Percentiles rank a stretch among this genome's conserved stretches.
Evolutionary conservation across 2,797 vertebrate species (phyloP).

Genomic region (Diplodus puntazzo): DNA sequence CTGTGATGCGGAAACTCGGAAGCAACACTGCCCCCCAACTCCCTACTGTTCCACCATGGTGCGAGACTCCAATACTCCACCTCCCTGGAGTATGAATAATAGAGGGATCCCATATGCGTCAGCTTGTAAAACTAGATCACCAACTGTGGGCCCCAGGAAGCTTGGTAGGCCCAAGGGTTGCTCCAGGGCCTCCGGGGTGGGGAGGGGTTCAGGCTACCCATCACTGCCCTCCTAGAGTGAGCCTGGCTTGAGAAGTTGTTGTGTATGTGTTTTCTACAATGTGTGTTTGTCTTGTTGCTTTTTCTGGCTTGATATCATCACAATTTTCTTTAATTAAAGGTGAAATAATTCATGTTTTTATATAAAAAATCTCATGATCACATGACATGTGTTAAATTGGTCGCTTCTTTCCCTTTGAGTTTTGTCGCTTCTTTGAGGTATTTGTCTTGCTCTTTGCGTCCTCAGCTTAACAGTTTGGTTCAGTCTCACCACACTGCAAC

Average conservation of each 20-base stretch:
- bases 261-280: neutral
- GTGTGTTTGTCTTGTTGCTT: no score
- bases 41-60: conserved; percentile 41
- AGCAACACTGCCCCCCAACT: conserved; percentile 4
- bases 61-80: conserved; percentile 48
- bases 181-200: conserved; percentile 48
- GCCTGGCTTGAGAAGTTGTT: neutral
- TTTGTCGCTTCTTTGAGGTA: neutral
- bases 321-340: no score
- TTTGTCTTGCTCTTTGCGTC: neutral
- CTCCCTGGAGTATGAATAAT: conserved; percentile 78
- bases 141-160: conserved; percentile 81
- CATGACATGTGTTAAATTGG: no score
- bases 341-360: no score
- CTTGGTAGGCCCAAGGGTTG: conserved; percentile 60
- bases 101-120: conserved; percentile 78
- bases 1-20: conserved; percentile 31
- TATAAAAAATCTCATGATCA: no score
- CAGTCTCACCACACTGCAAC: neutral
- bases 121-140: conserved; percentile 83
- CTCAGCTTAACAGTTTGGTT: neutral
- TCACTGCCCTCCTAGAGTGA: neutral
- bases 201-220: conserved; percentile 6
- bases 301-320: neutral
- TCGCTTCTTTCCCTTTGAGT: neutral